Base-by-base conservation (phyloP, 2,888 invertebrate genomes). In the Hypsopygia costalis region DNA sequence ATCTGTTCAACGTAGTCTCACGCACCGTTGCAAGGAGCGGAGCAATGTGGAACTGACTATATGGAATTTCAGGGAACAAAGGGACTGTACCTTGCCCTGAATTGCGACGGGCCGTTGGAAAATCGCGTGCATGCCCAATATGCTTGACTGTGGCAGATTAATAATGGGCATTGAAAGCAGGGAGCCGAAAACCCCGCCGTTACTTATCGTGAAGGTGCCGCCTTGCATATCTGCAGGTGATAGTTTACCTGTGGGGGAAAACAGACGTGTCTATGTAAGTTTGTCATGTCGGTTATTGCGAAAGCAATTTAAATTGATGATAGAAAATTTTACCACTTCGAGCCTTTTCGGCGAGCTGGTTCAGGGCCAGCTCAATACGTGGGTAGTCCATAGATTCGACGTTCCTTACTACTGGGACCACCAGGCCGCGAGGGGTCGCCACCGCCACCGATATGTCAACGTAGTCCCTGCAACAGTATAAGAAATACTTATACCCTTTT, bases 151-250 rank as follows among this genome's bases (percentile, higher is more conserved):
- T 1, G 99, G 99, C 51, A 98, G 96, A 89, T 99, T 99, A 61
- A 99, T 99, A 70, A 99, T 99, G 1, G 99, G 99, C 41, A 99
- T 99, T 34, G 99, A 99, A 89, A 97, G 91, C 36, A 99, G 85
- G 0, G 98, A 98, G 40, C 99, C 99, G 79, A 99, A 99, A 1
- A 99, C 99, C 10, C 99, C 99, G 12, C 99, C 99, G 69, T 99
- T 99, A 72, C 98, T 98, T 67, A 99, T 97, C 29, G 99, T 99
- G 77, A 99, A 99, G 11, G 99, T 99, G 30, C 99, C 99, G 30
- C 99, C 99, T 74, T 98, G 98, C 99, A 99, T 99, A 73, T 99
- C 99, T 75, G 97, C 98, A 34, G 98, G 95, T 4, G 98, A 95
- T 52, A 99, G 91, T 52, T 78, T 66, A 25, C 87, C 87, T 87